These are phyloP conservation scores for Noctuana brunneofusca DNA, from an alignment of 2,888 invertebrate genomes.

Conservation along the genomic window DNA sequence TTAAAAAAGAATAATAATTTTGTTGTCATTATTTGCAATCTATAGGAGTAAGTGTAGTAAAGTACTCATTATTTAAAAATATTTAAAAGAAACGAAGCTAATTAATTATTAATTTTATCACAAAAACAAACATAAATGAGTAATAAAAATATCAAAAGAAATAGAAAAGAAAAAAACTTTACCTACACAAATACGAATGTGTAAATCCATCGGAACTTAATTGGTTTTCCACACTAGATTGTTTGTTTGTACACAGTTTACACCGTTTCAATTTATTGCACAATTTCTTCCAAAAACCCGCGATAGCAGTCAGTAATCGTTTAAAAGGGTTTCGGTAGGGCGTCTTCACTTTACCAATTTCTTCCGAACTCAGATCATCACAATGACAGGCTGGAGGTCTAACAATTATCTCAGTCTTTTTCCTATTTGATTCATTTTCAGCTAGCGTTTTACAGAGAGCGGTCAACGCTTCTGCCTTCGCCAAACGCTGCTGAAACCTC, in stretches of 20 bases:
- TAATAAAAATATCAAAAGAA: constrained; percentile 5
- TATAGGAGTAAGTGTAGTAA: too few relatives aligned
- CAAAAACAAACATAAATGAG: neutral
- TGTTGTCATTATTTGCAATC: too few relatives aligned
- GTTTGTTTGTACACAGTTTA: constrained; percentile 42
- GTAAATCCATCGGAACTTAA: constrained; percentile 43
- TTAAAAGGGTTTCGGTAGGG: constrained; percentile 45
- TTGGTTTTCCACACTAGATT: constrained; percentile 39
- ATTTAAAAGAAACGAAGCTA: too few relatives aligned
- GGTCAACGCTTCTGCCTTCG: constrained; percentile 55
- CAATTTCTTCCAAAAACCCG: constrained; percentile 44
- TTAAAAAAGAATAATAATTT: too few relatives aligned
- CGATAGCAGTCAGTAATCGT: constrained; percentile 45
- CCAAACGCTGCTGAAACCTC: constrained; percentile 60
- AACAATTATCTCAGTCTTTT: constrained; percentile 52
- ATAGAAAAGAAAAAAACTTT: constrained; percentile 47
- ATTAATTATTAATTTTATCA: too few relatives aligned
- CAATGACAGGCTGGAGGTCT: constrained; percentile 69
- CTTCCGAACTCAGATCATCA: constrained; percentile 46
- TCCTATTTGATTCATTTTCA: constrained; percentile 47
- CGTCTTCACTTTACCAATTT: constrained; percentile 42
- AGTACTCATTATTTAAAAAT: too few relatives aligned
- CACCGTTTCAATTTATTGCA: constrained; percentile 50
- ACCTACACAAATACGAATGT: constrained; percentile 68
- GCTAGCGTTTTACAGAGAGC: constrained; percentile 58